A percentile compares a stretch with the other conserved stretches of the same genome.
Conservation (phyloP, 1,140 invertebrate species). For the Limonius californicus region DNA sequence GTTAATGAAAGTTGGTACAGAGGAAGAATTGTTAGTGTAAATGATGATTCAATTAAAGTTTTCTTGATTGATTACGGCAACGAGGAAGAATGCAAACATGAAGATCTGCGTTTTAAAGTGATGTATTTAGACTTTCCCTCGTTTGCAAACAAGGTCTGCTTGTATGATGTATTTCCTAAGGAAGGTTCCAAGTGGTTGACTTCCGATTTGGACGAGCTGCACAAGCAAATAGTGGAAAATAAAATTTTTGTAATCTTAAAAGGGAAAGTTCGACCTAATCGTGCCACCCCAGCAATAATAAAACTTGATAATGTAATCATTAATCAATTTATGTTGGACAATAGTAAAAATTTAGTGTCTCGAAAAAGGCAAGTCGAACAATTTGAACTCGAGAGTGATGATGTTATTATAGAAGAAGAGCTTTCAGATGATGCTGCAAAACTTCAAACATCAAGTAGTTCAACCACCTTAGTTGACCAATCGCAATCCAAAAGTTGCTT, state of each 20-base stretch:
- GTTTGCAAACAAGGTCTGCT: conserved; percentile 49
- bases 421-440: background rate
- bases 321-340: conserved; percentile 16
- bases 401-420: conserved; percentile 18
- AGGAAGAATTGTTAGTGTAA: conserved; percentile 50
- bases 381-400: conserved; percentile 14
- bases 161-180: conserved; percentile 49
- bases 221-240: conserved; percentile 26
- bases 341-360: background rate
- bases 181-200: conserved; percentile 29
- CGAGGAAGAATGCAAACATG: conserved; percentile 49
- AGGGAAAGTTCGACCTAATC: background rate
- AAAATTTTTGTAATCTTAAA: conserved; percentile 9
- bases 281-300: background rate
- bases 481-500: too few relatives aligned
- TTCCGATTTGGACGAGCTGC: conserved; percentile 26
- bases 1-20: conserved; percentile 61
- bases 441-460: background rate
- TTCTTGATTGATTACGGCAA: conserved; percentile 65
- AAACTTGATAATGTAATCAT: conserved; percentile 6
- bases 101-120: conserved; percentile 56
- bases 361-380: background rate
- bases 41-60: conserved; percentile 48
- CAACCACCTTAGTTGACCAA: too few relatives aligned
- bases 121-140: conserved; percentile 57